Evolutionary conservation across 2,797 vertebrate genomes (phyloP).

Genomic region (Tarsius wallacei): DNA sequence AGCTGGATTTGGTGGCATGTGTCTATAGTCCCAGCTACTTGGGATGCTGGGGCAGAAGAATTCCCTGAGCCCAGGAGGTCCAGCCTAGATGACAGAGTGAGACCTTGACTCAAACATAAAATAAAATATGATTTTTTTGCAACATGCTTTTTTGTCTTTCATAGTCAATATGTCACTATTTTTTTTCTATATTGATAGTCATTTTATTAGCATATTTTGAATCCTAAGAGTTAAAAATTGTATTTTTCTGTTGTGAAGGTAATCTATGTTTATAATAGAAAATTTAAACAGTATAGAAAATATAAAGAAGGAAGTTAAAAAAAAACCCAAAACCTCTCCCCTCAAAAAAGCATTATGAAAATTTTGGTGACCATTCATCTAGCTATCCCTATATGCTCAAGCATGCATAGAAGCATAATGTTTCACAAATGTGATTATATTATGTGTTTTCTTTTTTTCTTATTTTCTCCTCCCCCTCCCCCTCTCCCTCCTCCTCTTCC

Average conservation of each 20-base stretch:
- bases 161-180: not conserved
- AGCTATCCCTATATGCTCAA: not conserved
- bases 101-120: not conserved
- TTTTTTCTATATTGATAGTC: not conserved
- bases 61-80: too few relatives aligned
- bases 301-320: not conserved
- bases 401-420: not conserved
- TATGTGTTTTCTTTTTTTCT: not conserved
- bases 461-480: too few relatives aligned
- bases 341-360: not conserved
- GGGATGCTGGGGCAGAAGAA: too few relatives aligned
- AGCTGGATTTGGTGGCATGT: too few relatives aligned
- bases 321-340: not conserved
- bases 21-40: too few relatives aligned
- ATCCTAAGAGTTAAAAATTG: not conserved
- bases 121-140: conserved; percentile 13
- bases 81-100: too few relatives aligned
- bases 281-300: not conserved
- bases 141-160: not conserved
- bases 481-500: too few relatives aligned
- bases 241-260: not conserved
- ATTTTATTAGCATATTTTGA: not conserved
- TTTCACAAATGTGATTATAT: not conserved
- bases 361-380: not conserved
- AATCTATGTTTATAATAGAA: not conserved